phyloP scores from a whole-genome alignment of 2,113 vertebrate species.

The Picathartes gymnocephalus region DNA sequence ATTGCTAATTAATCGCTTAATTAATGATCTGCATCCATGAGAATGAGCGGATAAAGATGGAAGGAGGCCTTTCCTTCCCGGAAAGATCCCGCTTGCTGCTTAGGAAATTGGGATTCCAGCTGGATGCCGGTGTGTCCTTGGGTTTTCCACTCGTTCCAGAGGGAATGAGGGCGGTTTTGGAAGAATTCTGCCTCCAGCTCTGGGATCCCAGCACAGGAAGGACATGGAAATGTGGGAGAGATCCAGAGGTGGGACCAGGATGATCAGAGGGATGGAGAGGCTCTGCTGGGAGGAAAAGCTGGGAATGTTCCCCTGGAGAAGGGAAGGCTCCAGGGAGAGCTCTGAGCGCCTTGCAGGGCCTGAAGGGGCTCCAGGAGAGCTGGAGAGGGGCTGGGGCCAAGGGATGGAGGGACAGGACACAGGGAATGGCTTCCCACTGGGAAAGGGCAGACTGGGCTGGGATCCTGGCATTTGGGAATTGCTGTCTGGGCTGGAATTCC shows the following conservation, averaged over 20 bases:
- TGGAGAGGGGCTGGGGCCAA: neutral
- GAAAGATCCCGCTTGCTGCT: neutral
- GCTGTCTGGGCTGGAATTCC: neutral
- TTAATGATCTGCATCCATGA: neutral
- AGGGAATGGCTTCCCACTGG: neutral
- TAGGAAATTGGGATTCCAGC: neutral
- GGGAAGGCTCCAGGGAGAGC: accelerated
- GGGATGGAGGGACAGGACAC: accelerated
- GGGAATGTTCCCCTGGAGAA: neutral
- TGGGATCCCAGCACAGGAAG: neutral
- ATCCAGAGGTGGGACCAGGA: neutral
- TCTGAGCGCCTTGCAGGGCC: neutral
- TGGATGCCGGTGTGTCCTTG: accelerated
- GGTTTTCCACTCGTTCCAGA: too few relatives aligned
- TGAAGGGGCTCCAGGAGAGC: neutral
- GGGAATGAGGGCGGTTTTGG: accelerated
- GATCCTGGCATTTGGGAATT: neutral
- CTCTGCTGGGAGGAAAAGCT: neutral
- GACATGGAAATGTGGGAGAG: neutral
- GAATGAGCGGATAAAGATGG: accelerated
- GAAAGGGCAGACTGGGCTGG: neutral
- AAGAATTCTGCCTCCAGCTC: neutral
- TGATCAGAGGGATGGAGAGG: too few relatives aligned
- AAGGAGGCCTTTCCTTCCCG: neutral
- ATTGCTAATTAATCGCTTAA: neutral